Base-by-base conservation (phyloP, 2,797 vertebrate genomes). In the Crocidura indochinensis region DNA sequence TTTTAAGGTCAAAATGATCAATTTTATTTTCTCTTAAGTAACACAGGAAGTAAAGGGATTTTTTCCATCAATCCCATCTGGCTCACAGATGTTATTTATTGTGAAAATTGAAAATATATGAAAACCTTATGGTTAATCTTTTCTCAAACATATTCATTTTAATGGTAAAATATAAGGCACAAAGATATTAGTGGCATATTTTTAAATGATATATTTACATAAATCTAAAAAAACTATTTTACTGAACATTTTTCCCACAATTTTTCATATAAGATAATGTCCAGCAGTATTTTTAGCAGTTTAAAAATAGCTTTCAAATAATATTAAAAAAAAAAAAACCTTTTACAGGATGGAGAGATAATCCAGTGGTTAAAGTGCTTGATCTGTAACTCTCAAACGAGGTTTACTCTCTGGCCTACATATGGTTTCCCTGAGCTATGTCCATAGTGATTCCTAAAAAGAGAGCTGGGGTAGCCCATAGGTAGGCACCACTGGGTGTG, bases 1-100 rank as follows among this genome's bases (percentile, higher is more conserved):
- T 91, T 94, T 88, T 4, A 0, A 95, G 65, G 53, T 83, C 77
- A 96, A 86, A 94, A 87, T 67, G 31, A 90, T 89, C n/a, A 60
- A 46, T 84, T 56, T 84, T 91, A 27, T 92, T 96, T 95, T 95
- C 83, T 82, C 38, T 67, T 84, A 8, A 90, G 47, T 14, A 84
- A 86, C 27, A 93, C 38, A 96, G 64, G 80, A 97, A 95, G 38
- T 51, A 64, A 96, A 94, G 90, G 78, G 6, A 8, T 73, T 24
- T 86, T 90, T 93, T 49, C 17, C 64, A 88, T 92, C 82, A 91
- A 84, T 47, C 89, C 56, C 67, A 92, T 79, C 71, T 95, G 71
- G 84, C 6, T 94, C 92, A 81, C 94, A 96, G 87, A 96, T 95
- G 91, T 86, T 81, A 83, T 67, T 95, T 94, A 90, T 76, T 80